A percentile compares a stretch with the other conserved stretches of the same genome.
Conservation (phyloP, 2,113 vertebrate genomes). For the Uropsilus gracilis region DNA sequence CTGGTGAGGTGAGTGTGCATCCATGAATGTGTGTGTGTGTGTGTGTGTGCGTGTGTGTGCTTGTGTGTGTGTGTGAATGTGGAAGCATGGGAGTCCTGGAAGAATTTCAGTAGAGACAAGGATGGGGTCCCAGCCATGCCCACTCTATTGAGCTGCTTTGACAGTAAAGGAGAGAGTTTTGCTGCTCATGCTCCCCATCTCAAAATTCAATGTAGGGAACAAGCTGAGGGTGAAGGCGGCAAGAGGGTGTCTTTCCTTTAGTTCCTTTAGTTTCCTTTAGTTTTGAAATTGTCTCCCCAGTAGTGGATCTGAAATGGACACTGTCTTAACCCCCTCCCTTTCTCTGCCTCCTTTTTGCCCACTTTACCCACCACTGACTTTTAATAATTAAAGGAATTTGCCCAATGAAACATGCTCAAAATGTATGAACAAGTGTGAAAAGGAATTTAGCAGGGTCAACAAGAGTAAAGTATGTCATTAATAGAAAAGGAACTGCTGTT, state of each 20-base stretch:
- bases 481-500: neutral
- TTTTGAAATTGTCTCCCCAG: neutral
- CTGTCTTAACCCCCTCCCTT: neutral
- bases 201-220: neutral
- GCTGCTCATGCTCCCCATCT: accelerated
- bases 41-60: too few species aligned
- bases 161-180: neutral
- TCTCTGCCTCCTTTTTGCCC: neutral
- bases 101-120: neutral
- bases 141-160: neutral
- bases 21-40: neutral
- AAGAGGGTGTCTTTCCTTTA: neutral
- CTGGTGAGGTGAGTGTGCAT: neutral
- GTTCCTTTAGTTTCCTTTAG: neutral
- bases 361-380: neutral
- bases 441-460: neutral
- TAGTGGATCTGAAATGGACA: neutral
- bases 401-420: neutral
- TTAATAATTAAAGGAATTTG: neutral
- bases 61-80: neutral
- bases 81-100: neutral
- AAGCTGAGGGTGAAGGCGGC: neutral
- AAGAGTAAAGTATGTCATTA: neutral
- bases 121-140: neutral
- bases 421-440: neutral